Conservation (phyloP, 2,113 vertebrate species). For the Boleophthalmus pectinirostris region DNA sequence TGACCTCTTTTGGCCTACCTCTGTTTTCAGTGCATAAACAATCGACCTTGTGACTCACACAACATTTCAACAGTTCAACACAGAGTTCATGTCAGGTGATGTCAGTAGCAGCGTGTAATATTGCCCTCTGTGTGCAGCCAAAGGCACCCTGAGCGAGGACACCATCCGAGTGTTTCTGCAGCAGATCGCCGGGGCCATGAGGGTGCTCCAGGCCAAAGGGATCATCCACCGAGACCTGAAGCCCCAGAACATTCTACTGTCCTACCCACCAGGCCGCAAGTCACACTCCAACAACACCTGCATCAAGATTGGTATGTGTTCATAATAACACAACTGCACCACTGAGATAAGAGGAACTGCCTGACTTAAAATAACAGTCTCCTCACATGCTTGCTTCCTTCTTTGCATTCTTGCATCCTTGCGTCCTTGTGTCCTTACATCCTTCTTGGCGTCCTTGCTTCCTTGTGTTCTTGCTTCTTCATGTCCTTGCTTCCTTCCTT, state of each 20-base stretch:
- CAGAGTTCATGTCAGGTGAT: not conserved
- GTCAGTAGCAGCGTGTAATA: not conserved
- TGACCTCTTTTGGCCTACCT: not conserved
- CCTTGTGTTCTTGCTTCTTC: too few species aligned
- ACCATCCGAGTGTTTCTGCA: conserved; percentile 97
- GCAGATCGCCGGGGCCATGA: conserved; percentile 97
- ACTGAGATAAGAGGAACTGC: too few species aligned
- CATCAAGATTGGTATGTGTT: conserved; percentile 91
- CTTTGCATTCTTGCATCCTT: too few species aligned
- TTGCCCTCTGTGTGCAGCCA: conserved; percentile 76
- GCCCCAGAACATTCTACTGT: conserved; percentile 96
- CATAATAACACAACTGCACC: too few species aligned
- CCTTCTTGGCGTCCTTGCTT: too few species aligned
- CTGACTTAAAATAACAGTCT: too few species aligned
- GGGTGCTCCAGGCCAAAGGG: conserved; percentile 91
- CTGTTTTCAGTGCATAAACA: not conserved
- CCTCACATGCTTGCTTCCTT: too few species aligned
- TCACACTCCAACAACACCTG: conserved; percentile 93
- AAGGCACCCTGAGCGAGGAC: conserved; percentile 96
- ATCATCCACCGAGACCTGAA: conserved; percentile 98
- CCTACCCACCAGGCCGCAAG: conserved; percentile 85
- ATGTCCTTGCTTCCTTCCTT: too few species aligned
- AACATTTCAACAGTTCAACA: not conserved
- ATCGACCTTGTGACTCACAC: not conserved
- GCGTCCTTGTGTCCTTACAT: too few species aligned